Percentiles rank a stretch among this genome's conserved stretches.
These are phyloP conservation scores for Zaprionus lineosus DNA, from an alignment of 2,888 invertebrate genomes.

Conservation along the genomic window DNA sequence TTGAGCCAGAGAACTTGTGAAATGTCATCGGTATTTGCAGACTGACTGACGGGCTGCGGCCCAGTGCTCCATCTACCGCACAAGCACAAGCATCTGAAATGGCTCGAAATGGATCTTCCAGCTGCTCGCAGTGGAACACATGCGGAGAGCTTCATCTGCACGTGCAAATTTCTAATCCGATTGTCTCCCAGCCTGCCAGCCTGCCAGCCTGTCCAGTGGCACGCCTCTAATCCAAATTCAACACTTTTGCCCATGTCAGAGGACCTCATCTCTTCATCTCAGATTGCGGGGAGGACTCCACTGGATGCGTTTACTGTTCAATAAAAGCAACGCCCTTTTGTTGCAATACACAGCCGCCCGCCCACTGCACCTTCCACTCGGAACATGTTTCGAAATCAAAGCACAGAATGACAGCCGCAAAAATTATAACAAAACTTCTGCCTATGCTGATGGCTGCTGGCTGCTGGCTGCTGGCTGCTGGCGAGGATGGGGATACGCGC, in stretches of 20 bases:
- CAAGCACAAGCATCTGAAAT: no score
- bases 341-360: conserved; percentile 24
- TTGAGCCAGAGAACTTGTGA: conserved; percentile 10
- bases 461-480: no score
- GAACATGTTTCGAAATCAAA: conserved; percentile 54
- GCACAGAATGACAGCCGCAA: conserved; percentile 67
- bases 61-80: no score
- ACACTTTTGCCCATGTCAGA: background rate
- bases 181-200: no score
- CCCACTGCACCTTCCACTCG: conserved; percentile 12
- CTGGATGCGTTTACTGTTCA: conserved; percentile 16
- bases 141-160: no score
- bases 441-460: conserved; percentile 3
- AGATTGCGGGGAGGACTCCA: background rate
- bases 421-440: conserved; percentile 74
- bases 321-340: conserved; percentile 45
- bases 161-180: no score
- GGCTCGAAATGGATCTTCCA: no score
- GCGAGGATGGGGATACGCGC: no score
- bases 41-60: conserved; percentile 39
- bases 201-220: background rate
- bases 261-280: background rate
- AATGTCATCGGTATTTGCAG: conserved; percentile 34
- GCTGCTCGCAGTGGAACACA: no score
- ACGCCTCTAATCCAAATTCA: background rate